Percentiles rank a stretch among this genome's conserved stretches.
phyloP scores from a whole-genome alignment of 2,113 vertebrate species.

The Varanus komodoensis region DNA sequence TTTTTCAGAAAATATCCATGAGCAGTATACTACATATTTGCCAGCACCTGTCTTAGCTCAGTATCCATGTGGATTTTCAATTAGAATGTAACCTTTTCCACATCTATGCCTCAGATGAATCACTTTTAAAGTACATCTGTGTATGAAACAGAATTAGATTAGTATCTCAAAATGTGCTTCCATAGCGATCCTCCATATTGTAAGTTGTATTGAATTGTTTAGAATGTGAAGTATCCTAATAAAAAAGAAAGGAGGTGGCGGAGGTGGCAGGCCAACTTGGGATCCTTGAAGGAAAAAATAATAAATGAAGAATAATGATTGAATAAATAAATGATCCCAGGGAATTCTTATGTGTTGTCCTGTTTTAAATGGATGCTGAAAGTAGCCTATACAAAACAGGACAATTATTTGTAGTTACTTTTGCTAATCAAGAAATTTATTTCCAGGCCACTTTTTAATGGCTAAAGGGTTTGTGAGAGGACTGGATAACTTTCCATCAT shows the following conservation, averaged over 20 bases:
- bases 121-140: not conserved
- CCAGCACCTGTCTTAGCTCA: not conserved
- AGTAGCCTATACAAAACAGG: not conserved
- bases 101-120: not conserved
- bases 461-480: not conserved
- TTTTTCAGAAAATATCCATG: not conserved
- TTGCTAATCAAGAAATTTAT: not conserved
- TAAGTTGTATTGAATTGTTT: not conserved
- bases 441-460: not conserved
- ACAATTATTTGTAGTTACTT: not conserved
- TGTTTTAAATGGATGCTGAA: not conserved
- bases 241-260: no score
- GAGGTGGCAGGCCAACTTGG: no score
- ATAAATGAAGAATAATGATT: no score
- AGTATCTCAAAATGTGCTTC: not conserved
- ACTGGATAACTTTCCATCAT: not conserved
- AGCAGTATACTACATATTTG: not conserved
- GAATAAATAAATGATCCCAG: no score
- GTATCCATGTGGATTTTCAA: not conserved
- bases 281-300: no score
- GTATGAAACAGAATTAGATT: not conserved
- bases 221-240: not conserved
- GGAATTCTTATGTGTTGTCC: not conserved
- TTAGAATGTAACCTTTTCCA: conserved; percentile 22
- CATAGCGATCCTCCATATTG: not conserved